Conservation (phyloP, 2,888 invertebrate species). For the Gisinianus flammeolus region DNA sequence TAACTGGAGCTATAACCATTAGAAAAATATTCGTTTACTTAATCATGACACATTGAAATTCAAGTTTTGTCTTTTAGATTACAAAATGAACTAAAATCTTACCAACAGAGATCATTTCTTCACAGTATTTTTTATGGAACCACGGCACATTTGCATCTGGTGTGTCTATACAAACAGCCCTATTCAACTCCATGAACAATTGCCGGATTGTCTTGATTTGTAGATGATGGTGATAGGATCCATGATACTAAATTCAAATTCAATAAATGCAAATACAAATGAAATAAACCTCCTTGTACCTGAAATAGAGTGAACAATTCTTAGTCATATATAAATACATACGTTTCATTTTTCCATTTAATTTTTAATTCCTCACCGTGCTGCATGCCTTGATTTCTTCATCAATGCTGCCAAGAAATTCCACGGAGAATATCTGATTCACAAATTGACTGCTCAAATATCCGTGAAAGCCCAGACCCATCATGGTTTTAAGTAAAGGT, state of each 20-base stretch:
- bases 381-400: constrained; percentile 63
- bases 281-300: background rate
- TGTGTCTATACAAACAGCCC: constrained; percentile 70
- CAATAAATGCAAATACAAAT: constrained; percentile 45
- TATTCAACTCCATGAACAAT: constrained; percentile 69
- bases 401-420: constrained; percentile 69
- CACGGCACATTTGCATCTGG: constrained; percentile 71
- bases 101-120: constrained; percentile 65
- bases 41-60: background rate
- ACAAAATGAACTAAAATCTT: constrained; percentile 47
- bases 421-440: constrained; percentile 67
- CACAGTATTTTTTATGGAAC: constrained; percentile 71
- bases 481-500: constrained; percentile 65
- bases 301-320: background rate
- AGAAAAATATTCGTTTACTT: background rate
- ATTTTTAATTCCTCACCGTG: background rate
- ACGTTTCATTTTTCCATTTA: background rate
- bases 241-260: constrained; percentile 65
- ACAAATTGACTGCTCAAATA: constrained; percentile 65
- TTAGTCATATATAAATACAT: background rate
- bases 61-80: background rate
- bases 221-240: too few species aligned
- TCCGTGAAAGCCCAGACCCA: constrained; percentile 67
- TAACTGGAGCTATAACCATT: background rate
- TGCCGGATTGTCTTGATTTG: constrained; percentile 64